Base-by-base conservation (phyloP, 2,888 invertebrate genomes). In the Clunio marinus region DNA sequence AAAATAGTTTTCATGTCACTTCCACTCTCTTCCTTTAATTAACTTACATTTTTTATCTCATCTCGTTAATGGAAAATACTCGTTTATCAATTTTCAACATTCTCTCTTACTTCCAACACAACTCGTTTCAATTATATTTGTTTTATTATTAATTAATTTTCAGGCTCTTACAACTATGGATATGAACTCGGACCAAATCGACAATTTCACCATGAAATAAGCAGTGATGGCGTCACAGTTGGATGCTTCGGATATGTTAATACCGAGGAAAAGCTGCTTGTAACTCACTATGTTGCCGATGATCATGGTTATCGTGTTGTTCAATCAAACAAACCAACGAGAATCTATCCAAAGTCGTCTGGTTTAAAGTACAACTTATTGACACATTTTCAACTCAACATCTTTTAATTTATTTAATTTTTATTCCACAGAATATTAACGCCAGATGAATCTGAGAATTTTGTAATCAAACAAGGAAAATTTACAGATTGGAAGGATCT, bases 171-270 rank as follows among this genome's bases (percentile, higher is more conserved):
- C 76, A 86, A 86, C 74, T 90, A 88, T 76, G 89, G 89, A 70
- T 90, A 89, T 76, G 88, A 89, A 75, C 85, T 89, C 66, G 87
- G 86, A 69, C 86, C 87, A 2, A 85, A 85, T 73, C 87, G 87
- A 41, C 89, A 89, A 78, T 90, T 89, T 75, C 89, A 90, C 76
- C 89, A 89, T 75, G 89, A 90, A 78, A 86, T 83, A 70, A 89
- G 88, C 2, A 86, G 87, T 0, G 89, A 89, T 73, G 87, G 87
- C 22, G 86, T 89, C 15, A 89, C 89, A 0, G 89, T 89, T 73
- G 90, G 90, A 71, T 90, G 90, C 76, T 90, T 89, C 73, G 90
- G 90, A 27, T 87, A 87, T 76, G 83, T 89, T 46, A 88, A 89
- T 76, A 85, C 88, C 0, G 84, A 85, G 58, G 83, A 83, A 5